Evolutionary conservation across 2,113 vertebrate genomes (phyloP).

Genomic region (Istiophorus platypterus): DNA sequence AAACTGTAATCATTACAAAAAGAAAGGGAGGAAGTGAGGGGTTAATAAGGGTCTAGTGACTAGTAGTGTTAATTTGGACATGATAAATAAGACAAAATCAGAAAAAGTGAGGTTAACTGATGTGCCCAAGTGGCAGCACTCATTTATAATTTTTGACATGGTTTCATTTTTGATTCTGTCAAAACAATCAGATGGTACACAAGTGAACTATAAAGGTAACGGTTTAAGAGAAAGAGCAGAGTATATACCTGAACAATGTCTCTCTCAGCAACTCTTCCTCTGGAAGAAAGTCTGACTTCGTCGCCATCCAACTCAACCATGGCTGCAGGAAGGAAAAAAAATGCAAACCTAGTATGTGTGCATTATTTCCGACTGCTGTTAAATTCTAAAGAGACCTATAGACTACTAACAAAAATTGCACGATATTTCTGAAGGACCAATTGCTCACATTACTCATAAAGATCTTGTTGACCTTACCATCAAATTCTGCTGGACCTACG

Average conservation of each 20-base stretch:
- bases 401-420: not conserved
- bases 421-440: not conserved
- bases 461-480: slow-evolving; percentile 86
- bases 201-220: no score
- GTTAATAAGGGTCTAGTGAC: not conserved
- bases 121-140: not conserved
- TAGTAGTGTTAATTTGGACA: not conserved
- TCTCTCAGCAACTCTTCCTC: slow-evolving; percentile 95
- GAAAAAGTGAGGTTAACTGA: not conserved
- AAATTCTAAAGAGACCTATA: no score
- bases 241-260: slow-evolving; percentile 95
- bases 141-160: not conserved
- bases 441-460: not conserved
- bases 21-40: not conserved
- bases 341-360: not conserved
- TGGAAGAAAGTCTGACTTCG: slow-evolving; percentile 95
- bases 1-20: not conserved
- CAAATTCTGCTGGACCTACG: slow-evolving; percentile 95
- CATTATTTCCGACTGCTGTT: not conserved
- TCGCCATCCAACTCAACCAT: slow-evolving; percentile 98
- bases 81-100: not conserved
- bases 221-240: no score
- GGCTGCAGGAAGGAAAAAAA: slow-evolving; percentile 76
- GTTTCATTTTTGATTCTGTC: not conserved
- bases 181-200: not conserved